Evolutionary conservation across 2,888 invertebrate species (phyloP).

Genomic region (Athalia circularis): DNA sequence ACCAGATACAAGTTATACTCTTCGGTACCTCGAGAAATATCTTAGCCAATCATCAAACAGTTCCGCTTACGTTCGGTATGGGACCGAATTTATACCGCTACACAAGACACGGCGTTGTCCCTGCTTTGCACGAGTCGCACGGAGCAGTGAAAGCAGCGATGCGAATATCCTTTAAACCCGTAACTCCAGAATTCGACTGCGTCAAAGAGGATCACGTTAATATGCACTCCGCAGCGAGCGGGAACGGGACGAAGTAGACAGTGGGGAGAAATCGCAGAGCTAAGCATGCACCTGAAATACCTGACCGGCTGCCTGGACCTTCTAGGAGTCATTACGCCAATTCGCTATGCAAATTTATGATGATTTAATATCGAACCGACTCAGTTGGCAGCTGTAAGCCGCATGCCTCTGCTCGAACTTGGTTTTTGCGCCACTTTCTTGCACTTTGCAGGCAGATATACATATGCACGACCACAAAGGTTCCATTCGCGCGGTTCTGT

Average conservation of each 20-base stretch:
- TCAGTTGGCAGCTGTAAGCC: conserved; percentile 46
- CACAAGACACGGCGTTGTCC: background rate
- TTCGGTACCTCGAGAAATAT: conserved; percentile 1
- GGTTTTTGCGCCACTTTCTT: conserved; percentile 38
- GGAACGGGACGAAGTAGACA: background rate
- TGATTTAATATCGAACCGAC: conserved; percentile 64
- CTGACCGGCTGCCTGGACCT: conserved; percentile 50
- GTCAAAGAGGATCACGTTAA: conserved; percentile 33
- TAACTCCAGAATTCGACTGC: conserved; percentile 29
- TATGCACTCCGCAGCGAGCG: conserved; percentile 17
- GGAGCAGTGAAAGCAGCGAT: conserved; percentile 9
- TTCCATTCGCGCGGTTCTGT: conserved; percentile 23
- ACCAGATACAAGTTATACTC: no score
- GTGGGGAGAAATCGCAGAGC: conserved; percentile 10
- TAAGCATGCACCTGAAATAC: conserved; percentile 35
- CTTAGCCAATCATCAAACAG: background rate
- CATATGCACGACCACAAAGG: background rate
- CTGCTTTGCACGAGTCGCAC: background rate
- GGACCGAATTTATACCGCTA: background rate
- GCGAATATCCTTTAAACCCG: conserved; percentile 23
- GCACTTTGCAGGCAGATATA: conserved; percentile 28
- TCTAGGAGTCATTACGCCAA: conserved; percentile 64
- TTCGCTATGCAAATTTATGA: conserved; percentile 68
- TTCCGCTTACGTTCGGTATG: background rate
- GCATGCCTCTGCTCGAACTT: conserved; percentile 43